These are phyloP conservation scores for Penaeus indicus DNA, from an alignment of 1,140 invertebrate genomes.

Conservation along the genomic window DNA sequence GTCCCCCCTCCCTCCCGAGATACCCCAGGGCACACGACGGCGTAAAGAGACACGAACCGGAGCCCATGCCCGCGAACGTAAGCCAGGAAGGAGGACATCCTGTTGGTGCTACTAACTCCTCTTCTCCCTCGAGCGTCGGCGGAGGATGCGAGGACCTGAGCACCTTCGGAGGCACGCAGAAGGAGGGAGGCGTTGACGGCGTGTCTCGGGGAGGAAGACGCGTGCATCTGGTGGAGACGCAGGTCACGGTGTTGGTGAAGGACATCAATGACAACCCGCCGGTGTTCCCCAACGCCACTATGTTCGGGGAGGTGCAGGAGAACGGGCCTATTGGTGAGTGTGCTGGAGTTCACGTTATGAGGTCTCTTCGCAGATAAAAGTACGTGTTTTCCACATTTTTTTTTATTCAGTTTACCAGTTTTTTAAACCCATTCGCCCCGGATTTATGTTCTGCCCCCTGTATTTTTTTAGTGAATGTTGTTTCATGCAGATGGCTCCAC, in stretches of 20 bases:
- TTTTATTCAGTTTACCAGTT: too few species aligned
- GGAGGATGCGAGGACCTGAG: neutral
- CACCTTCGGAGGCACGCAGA: neutral
- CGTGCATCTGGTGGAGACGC: slow-evolving; percentile 39
- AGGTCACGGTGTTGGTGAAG: slow-evolving; percentile 43
- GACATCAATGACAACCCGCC: slow-evolving; percentile 46
- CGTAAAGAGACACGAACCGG: neutral
- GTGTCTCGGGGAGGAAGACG: neutral
- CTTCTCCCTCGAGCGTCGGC: neutral
- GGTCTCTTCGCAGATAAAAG: too few species aligned
- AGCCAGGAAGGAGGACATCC: neutral
- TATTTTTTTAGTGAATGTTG: too few species aligned
- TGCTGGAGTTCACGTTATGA: neutral
- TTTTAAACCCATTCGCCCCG: too few species aligned
- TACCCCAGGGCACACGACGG: neutral
- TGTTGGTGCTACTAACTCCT: neutral
- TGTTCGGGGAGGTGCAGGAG: slow-evolving; percentile 51
- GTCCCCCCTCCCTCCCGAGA: neutral
- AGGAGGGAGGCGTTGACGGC: neutral
- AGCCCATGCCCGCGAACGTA: neutral
- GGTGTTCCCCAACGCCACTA: slow-evolving; percentile 48
- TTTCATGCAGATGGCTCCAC: too few species aligned
- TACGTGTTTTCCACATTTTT: too few species aligned
- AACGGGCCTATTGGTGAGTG: slow-evolving; percentile 50
- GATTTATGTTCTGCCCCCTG: too few species aligned